These are phyloP conservation scores for Sebastolobus altivelis DNA, from an alignment of 2,797 vertebrate species.

Conservation along the genomic window DNA sequence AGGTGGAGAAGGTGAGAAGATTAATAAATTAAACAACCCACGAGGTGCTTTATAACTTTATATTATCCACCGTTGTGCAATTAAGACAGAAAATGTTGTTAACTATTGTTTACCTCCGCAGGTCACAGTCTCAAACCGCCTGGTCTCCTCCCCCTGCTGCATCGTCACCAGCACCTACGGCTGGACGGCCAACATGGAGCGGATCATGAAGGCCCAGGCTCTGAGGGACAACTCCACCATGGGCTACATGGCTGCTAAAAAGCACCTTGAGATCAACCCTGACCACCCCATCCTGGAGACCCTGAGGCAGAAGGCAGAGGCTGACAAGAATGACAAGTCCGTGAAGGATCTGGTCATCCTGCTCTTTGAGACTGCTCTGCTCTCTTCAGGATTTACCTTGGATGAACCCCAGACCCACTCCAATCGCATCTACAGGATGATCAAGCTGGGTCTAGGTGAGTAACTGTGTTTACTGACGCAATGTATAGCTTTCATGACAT, in stretches of 20 bases:
- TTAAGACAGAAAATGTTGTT: not conserved
- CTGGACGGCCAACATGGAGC: conserved; percentile 96
- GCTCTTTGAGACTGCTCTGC: conserved; percentile 91
- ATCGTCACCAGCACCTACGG: conserved; percentile 96
- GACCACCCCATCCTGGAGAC: conserved; percentile 94
- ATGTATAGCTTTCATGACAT: not conserved
- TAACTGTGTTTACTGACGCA: not conserved
- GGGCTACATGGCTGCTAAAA: conserved; percentile 98
- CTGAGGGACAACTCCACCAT: conserved; percentile 95
- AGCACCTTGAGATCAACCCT: conserved; percentile 94
- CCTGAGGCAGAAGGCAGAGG: conserved; percentile 92
- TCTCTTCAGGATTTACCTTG: conserved; percentile 93
- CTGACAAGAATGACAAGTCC: conserved; percentile 96
- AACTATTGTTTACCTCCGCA: conserved; percentile 51
- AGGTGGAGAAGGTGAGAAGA: conserved; percentile 92
- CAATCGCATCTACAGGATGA: conserved; percentile 96
- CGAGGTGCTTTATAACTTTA: not conserved
- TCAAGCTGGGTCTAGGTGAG: conserved; percentile 94
- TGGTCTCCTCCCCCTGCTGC: conserved; percentile 95
- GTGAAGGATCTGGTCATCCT: conserved; percentile 96
- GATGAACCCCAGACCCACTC: conserved; percentile 96
- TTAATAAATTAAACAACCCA: not conserved
- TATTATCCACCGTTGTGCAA: not conserved
- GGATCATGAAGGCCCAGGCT: conserved; percentile 97
- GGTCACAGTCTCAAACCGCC: conserved; percentile 94